Evolutionary conservation across 2,888 invertebrate species (phyloP).

Genomic region (Dynastes grantii): DNA sequence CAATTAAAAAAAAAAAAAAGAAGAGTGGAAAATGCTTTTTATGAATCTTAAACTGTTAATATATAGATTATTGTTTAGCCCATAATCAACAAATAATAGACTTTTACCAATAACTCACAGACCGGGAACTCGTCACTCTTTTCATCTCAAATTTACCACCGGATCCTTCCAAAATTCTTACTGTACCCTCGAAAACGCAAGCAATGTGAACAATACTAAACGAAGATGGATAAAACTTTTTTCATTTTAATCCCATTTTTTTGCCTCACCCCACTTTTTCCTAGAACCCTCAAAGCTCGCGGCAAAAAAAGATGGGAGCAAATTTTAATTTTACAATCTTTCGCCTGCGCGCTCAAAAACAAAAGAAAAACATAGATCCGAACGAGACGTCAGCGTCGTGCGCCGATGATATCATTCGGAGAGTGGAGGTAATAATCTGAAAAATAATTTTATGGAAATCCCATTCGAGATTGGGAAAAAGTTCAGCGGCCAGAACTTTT

Average conservation of each 20-base stretch:
- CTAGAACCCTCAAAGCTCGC: neutral
- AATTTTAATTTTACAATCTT: slow-evolving; percentile 11
- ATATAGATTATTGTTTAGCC: too few relatives aligned
- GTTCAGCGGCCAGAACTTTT: slow-evolving; percentile 36
- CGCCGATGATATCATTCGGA: slow-evolving; percentile 30
- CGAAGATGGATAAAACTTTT: neutral
- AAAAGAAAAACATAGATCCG: slow-evolving; percentile 41
- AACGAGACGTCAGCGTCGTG: neutral
- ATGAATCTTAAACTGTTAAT: too few relatives aligned
- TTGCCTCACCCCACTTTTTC: neutral
- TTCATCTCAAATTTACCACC: too few relatives aligned
- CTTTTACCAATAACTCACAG: neutral
- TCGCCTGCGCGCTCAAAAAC: slow-evolving; percentile 13
- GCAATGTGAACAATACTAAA: slow-evolving; percentile 1
- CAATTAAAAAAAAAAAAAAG: too few relatives aligned
- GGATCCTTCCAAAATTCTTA: too few relatives aligned
- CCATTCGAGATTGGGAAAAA: slow-evolving; percentile 24
- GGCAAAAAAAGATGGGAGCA: neutral
- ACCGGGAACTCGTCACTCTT: neutral
- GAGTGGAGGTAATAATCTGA: slow-evolving; percentile 28
- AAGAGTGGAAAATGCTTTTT: too few relatives aligned
- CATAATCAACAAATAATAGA: too few relatives aligned
- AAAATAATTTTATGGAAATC: slow-evolving; percentile 45
- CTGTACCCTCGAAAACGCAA: neutral
- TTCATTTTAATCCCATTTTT: neutral